A percentile compares a stretch with the other conserved stretches of the same genome.
phyloP scores from a whole-genome alignment of 2,888 invertebrate species.

The Scaeva pyrastri region DNA sequence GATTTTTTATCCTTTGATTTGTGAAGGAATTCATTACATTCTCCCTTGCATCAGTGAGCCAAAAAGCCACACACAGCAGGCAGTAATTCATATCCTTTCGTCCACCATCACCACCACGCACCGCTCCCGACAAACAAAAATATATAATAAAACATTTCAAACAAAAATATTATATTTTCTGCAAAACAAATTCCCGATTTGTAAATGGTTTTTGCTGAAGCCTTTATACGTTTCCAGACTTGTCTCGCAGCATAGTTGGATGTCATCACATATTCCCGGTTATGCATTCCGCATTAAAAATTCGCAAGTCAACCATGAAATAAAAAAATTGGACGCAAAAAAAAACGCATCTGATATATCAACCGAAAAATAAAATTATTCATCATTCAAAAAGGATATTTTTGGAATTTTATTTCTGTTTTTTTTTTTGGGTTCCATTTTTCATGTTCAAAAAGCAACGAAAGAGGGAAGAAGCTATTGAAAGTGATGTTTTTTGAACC shows the following conservation, averaged over 20 bases:
- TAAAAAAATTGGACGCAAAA: background rate
- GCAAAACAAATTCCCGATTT: slow-evolving; percentile 36
- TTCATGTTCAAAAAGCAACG: background rate
- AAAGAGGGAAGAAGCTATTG: background rate
- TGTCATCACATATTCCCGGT: slow-evolving; percentile 66
- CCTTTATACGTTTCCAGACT: background rate
- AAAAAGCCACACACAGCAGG: slow-evolving; percentile 58
- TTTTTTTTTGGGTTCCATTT: background rate
- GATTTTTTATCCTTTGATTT: background rate
- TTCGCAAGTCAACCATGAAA: slow-evolving; percentile 27
- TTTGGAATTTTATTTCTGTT: slow-evolving; percentile 53
- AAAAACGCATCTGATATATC: slow-evolving; percentile 61
- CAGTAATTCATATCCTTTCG: slow-evolving; percentile 41
- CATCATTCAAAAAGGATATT: slow-evolving; percentile 74
- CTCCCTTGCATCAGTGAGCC: slow-evolving; percentile 5
- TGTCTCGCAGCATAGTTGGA: slow-evolving; percentile 60
- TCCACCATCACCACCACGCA: slow-evolving; percentile 6
- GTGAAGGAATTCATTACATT: slow-evolving; percentile 29
- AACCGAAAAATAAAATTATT: slow-evolving; percentile 74
- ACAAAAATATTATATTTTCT: background rate
- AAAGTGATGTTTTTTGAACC: slow-evolving; percentile 36
- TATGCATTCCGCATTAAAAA: slow-evolving; percentile 69
- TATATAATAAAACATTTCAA: background rate
- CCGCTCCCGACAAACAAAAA: too few species aligned
- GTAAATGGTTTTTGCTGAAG: slow-evolving; percentile 19